Conservation (phyloP, 2,888 invertebrate genomes). For the Dryomyza anilis region DNA sequence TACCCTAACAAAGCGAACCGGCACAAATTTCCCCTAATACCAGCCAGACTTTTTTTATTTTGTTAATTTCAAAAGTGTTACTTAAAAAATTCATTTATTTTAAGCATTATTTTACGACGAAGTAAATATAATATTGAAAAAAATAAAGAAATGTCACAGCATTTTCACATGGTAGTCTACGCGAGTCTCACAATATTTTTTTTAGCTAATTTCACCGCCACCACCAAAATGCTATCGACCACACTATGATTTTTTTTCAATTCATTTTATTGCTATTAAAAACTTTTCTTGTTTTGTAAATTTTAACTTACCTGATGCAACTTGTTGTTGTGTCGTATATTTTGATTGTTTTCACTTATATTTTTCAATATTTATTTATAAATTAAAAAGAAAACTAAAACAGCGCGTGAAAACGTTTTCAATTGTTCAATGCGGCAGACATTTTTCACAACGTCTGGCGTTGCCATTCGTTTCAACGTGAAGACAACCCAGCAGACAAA, state of each 20-base stretch:
- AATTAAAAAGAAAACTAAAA: slow-evolving; percentile 23
- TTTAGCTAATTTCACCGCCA: no score
- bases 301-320: slow-evolving; percentile 31
- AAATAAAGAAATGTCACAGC: no score
- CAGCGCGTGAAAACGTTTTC: slow-evolving; percentile 36
- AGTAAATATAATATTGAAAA: no score
- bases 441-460: slow-evolving; percentile 26
- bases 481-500: neutral
- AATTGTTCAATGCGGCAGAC: slow-evolving; percentile 30
- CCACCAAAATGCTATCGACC: no score
- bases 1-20: neutral
- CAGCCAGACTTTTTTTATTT: neutral
- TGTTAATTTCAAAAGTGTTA: neutral
- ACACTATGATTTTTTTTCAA: no score
- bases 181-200: no score
- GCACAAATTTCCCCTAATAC: neutral
- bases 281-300: no score
- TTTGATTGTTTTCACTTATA: neutral
- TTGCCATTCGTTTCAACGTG: slow-evolving; percentile 1
- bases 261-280: no score
- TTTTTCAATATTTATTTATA: slow-evolving; percentile 5
- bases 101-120: no score
- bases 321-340: no score
- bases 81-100: neutral
- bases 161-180: no score